Percentiles rank a stretch among this genome's conserved stretches.
phyloP scores from a whole-genome alignment of 1,140 invertebrate genomes.

The Teleogryllus occipitalis region DNA sequence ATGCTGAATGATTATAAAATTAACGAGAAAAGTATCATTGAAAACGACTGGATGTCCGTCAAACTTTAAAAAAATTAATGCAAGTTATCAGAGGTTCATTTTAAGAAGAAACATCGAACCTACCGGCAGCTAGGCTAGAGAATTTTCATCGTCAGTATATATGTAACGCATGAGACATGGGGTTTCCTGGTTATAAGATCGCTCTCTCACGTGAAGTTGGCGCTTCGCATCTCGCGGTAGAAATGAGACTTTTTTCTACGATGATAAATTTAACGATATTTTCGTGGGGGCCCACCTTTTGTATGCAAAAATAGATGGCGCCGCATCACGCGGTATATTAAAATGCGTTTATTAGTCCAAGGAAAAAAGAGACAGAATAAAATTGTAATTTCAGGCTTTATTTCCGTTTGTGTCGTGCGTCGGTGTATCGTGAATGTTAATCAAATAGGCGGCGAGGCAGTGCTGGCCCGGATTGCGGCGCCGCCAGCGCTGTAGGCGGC shows the following conservation, averaged over 20 bases:
- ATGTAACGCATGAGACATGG: too few species aligned
- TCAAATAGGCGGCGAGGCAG: neutral
- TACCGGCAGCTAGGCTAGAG: too few species aligned
- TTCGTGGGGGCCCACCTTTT: neutral
- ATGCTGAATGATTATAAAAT: too few species aligned
- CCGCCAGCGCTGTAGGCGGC: neutral
- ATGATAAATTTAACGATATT: neutral
- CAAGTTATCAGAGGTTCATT: too few species aligned
- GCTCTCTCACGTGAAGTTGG: neutral
- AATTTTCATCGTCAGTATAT: too few species aligned
- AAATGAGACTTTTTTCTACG: neutral
- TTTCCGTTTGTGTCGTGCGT: neutral
- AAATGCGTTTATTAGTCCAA: neutral
- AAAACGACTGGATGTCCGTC: too few species aligned
- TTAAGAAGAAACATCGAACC: too few species aligned
- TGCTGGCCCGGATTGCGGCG: too few species aligned
- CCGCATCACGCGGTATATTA: neutral
- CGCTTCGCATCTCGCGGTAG: neutral
- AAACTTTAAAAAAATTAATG: too few species aligned
- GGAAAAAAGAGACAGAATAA: neutral
- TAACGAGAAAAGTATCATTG: too few species aligned
- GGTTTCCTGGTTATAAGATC: too few species aligned
- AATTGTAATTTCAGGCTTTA: conserved; percentile 1
- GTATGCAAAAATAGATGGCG: conserved; percentile 4
- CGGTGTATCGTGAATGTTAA: neutral